These are phyloP conservation scores for Mesorhabditis belari DNA, from an alignment of 2,888 invertebrate genomes.

Conservation along the genomic window DNA sequence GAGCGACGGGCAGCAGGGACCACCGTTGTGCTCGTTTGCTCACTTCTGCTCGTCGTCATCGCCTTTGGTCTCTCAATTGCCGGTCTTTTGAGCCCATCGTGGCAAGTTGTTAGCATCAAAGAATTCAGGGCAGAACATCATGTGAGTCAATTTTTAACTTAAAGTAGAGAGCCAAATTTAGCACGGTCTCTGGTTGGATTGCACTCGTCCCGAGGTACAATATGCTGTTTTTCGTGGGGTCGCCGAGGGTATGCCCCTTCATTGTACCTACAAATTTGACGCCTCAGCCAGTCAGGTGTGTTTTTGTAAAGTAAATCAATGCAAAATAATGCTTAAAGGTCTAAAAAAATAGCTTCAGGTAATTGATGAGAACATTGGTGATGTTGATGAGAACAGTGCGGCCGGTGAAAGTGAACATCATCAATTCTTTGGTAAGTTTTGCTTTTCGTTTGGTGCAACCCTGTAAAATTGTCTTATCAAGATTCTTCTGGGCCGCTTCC, in stretches of 20 bases:
- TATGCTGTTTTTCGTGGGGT: conserved; percentile 16
- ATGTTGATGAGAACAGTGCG: conserved; percentile 47
- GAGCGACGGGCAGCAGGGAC: conserved; percentile 13
- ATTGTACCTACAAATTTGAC: conserved; percentile 52
- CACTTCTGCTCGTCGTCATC: conserved; percentile 37
- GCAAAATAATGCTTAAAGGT: background rate
- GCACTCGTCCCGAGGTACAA: conserved; percentile 38
- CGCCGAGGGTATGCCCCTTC: conserved; percentile 37
- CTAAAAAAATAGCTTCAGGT: conserved; percentile 15
- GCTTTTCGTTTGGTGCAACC: background rate
- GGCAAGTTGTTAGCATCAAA: conserved; percentile 51
- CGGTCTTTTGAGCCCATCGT: conserved; percentile 47
- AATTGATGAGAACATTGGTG: conserved; percentile 45
- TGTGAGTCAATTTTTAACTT: conserved; percentile 11
- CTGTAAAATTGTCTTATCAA: background rate
- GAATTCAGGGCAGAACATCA: conserved; percentile 51
- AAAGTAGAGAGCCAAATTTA: conserved; percentile 16
- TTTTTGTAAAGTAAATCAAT: background rate
- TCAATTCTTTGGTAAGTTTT: conserved; percentile 42
- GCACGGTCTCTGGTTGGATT: conserved; percentile 51
- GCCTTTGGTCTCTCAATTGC: conserved; percentile 41
- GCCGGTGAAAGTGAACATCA: conserved; percentile 51
- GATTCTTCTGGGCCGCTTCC: background rate
- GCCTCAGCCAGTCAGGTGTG: conserved; percentile 31
- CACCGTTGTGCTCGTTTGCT: conserved; percentile 20